phyloP scores from a whole-genome alignment of 1,140 invertebrate species.

The Drosophila miranda region DNA sequence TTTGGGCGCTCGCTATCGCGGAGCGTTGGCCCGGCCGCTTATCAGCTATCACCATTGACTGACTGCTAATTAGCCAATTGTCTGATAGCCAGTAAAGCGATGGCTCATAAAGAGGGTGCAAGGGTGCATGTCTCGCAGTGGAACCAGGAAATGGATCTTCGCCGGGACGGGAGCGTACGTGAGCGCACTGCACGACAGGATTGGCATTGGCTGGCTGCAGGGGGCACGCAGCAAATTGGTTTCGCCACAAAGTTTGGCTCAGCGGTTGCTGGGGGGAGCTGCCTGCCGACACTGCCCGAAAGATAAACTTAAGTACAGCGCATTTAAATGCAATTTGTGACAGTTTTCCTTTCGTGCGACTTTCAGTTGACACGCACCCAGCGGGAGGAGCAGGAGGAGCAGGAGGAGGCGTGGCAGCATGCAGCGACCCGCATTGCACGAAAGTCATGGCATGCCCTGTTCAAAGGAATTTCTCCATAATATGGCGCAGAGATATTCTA shows the following conservation, averaged over 20 bases:
- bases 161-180: slow-evolving; percentile 19
- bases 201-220: slow-evolving; percentile 11
- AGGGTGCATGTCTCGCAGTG: slow-evolving; percentile 2
- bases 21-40: slow-evolving; percentile 33
- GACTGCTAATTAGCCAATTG: slow-evolving; percentile 33
- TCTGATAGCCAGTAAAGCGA: slow-evolving; percentile 15
- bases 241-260: slow-evolving; percentile 26
- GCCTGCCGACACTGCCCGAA: slow-evolving; percentile 29
- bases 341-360: slow-evolving; percentile 56
- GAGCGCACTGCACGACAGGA: slow-evolving; percentile 12
- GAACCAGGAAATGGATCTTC: slow-evolving; percentile 12
- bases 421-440: slow-evolving; percentile 18
- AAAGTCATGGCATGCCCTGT: slow-evolving; percentile 43
- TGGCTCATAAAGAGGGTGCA: slow-evolving; percentile 6
- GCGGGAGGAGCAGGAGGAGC: background rate
- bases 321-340: slow-evolving; percentile 77
- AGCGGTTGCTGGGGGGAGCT: background rate
- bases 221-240: slow-evolving; percentile 45
- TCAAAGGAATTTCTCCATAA: slow-evolving; percentile 59
- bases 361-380: slow-evolving; percentile 65
- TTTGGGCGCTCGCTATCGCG: slow-evolving; percentile 29
- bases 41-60: slow-evolving; percentile 38
- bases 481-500: slow-evolving; percentile 22
- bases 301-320: slow-evolving; percentile 54
- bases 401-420: background rate